Base-by-base conservation (phyloP, 2,888 invertebrate species). In the Helobdella robusta region DNA sequence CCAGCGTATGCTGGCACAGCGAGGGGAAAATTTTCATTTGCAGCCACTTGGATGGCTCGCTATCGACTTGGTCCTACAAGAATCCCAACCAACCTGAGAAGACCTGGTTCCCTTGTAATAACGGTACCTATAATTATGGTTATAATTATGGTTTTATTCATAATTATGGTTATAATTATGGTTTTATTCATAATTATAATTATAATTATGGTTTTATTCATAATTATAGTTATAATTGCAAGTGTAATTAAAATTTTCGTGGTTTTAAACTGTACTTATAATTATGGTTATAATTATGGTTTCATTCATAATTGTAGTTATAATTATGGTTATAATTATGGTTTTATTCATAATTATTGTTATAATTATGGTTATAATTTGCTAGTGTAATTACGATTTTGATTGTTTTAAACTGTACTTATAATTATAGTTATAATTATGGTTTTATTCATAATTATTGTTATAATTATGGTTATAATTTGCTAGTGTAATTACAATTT, bases 11-110 rank as follows among this genome's bases (percentile, higher is more conserved):
- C 70, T 98, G 98, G 97, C 93, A 95, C 80, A 87, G 89, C 82
- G 97, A 98, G 81, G 98, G 95, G 71, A 92, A 92, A 82, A 89
- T 90, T 81, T 90, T 99, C 79, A 89, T 98, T 87, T 90, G 91
- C 68, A 82, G 82, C 74, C 97, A 98, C 81, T 86, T 86, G 50
- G 95, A 98, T 82, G 98, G 98, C 69, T 91, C 91, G 67, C 85
- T 98, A 68, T 89, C 90, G 74, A 91, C 91, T 65, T 99, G 95
- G 95, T 87, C 85, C 75, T 83, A 89, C 68, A 86, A 88, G 76
- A 84, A 84, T 70, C 85, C 86, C 73, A 83, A 85, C 64, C 86
- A 90, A 78, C 90, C 92, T 52, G 82, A 86, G 73, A 87, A 86
- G 74, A 84, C 89, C 75, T 86, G 88, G 63, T 89, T 88, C 82